Conservation (phyloP, 2,888 invertebrate genomes). For the Cremastinae sp. region DNA sequence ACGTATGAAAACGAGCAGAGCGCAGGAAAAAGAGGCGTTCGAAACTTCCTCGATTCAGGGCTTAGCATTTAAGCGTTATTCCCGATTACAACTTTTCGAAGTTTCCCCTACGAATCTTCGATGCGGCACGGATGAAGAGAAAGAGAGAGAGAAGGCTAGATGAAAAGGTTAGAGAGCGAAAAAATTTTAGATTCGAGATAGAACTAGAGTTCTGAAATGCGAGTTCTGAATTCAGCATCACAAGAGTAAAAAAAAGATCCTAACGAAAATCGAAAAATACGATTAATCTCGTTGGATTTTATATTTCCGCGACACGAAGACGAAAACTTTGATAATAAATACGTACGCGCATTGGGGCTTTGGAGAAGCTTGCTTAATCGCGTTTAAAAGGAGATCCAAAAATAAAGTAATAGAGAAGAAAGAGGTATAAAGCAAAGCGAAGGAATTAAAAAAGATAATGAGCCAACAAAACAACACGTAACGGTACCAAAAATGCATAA, state of each 20-base stretch:
- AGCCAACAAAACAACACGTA: slow-evolving; percentile 68
- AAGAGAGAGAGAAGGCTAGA: slow-evolving; percentile 19
- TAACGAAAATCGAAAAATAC: neutral
- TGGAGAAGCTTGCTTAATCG: slow-evolving; percentile 38
- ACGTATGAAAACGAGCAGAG: slow-evolving; percentile 60
- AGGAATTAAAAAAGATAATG: slow-evolving; percentile 42
- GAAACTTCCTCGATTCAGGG: slow-evolving; percentile 65
- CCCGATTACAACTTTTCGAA: slow-evolving; percentile 44
- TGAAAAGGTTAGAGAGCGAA: slow-evolving; percentile 13
- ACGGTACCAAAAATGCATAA: slow-evolving; percentile 81
- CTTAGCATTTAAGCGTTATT: slow-evolving; percentile 67
- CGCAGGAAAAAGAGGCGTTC: slow-evolving; percentile 19
- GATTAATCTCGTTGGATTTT: slow-evolving; percentile 22
- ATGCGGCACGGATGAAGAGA: slow-evolving; percentile 8
- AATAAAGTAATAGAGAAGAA: slow-evolving; percentile 22
- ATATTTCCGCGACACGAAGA: slow-evolving; percentile 36
- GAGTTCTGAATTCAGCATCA: slow-evolving; percentile 48
- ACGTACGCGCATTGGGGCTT: slow-evolving; percentile 36
- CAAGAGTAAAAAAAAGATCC: slow-evolving; percentile 20
- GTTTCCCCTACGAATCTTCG: slow-evolving; percentile 28
- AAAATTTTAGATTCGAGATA: slow-evolving; percentile 31
- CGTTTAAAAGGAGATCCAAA: slow-evolving; percentile 40
- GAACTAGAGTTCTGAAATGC: slow-evolving; percentile 9
- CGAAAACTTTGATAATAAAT: slow-evolving; percentile 24
- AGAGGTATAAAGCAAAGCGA: slow-evolving; percentile 10